Conservation (phyloP, 2,113 vertebrate species). For the Hemichromis elongatus region DNA sequence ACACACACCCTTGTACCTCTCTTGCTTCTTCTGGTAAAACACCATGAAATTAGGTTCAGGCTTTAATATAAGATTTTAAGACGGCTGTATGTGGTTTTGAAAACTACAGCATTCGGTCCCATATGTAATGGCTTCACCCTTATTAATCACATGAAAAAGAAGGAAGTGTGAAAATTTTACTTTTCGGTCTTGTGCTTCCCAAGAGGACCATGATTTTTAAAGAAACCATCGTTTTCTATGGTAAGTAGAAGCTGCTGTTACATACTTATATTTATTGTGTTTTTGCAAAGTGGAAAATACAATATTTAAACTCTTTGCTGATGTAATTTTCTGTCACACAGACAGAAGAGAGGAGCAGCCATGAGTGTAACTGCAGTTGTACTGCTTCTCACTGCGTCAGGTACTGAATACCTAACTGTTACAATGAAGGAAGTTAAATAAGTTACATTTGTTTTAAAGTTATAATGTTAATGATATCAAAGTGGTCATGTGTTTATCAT, state of each 20-base stretch:
- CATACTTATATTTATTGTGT: neutral
- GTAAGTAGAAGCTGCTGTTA: neutral
- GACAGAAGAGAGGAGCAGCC: neutral
- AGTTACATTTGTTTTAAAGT: neutral
- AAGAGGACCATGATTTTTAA: neutral
- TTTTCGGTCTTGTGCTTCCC: neutral
- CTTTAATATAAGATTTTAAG: accelerated
- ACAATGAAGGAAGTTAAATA: neutral
- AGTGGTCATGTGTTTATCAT: neutral
- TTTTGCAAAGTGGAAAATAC: accelerated
- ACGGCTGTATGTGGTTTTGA: neutral
- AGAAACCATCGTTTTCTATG: neutral
- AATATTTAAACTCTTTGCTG: neutral
- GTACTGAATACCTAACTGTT: neutral
- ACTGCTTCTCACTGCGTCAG: neutral
- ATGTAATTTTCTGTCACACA: neutral
- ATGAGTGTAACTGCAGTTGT: neutral
- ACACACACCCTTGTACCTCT: neutral
- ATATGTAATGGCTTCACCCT: neutral
- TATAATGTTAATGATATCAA: neutral
- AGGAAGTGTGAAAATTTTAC: neutral
- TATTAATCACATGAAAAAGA: neutral
- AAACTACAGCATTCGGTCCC: neutral
- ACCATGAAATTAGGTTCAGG: neutral
- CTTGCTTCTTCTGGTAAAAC: neutral